Evolutionary conservation across 23 tunicate species (phyloP), one percentile per base, ranked within the genome.

Genomic region (Halocynthia aurantium): DNA sequence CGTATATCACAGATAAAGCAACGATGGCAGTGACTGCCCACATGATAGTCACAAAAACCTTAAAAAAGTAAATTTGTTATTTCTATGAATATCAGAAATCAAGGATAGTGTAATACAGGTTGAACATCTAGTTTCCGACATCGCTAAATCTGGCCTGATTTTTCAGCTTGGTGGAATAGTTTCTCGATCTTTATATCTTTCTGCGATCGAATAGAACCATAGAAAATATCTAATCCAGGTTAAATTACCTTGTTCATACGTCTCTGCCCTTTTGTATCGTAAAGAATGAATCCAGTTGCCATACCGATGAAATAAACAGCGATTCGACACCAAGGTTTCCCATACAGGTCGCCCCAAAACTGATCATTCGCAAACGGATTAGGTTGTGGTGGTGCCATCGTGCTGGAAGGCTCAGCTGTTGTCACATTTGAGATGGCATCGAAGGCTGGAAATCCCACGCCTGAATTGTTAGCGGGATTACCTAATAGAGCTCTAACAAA

Each of bases 281-380:
- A 91, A 15, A 91, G 70, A 7, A 91, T 20, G 53, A 77, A 85
- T 49, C 97, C 97, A 5, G 97, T 85, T 52, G 78, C 20, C 97
- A 91, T 91, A 58, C 97, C 97, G 22, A 91, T 75, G 74, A 85
- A 62, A 55, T 85, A 91, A 81, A 75, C 91, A 8, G 84, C 85
- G 52, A 91, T 77, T 81, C 97, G 69, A 52, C 81, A 76, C 91
- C 91, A 91, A 20, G 91, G 91, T 19, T 54, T 85, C 52, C 52
- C 7, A 72, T 91, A 91, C 9, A 71, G 49, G 51, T 71, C 76
- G 13, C 51, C 5, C 11, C 49, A 71, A 71, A 44, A 71, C 19
- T 40, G 70, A 65, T 65, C 6, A 20, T 65, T 49, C 10, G 31
- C 6, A 9, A 65, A 8, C 1, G 70, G 22, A 31, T 31, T 31